A percentile compares a stretch with the other conserved stretches of the same genome.
phyloP scores from a whole-genome alignment of 2,113 vertebrate species.

The Aptenodytes forsteri region DNA sequence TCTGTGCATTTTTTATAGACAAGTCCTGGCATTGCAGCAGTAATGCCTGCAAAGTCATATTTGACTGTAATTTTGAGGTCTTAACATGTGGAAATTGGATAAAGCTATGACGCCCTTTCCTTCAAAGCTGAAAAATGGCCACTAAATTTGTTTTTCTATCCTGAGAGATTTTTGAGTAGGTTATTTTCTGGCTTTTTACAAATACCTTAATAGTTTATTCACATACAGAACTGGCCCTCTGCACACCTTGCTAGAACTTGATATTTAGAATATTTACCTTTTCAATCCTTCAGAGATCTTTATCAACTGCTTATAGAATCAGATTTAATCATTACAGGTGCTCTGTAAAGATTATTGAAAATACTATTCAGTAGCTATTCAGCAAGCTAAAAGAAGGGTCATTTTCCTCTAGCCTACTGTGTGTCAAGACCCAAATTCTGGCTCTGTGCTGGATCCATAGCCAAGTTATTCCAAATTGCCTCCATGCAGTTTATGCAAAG shows the following conservation, averaged over 20 bases:
- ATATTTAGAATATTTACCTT: conserved; percentile 16
- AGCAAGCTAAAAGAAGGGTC: background rate
- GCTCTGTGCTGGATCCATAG: background rate
- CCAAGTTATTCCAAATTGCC: background rate
- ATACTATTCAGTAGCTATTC: background rate
- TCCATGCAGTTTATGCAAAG: conserved; percentile 22
- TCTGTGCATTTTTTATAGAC: background rate
- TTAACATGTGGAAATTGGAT: background rate
- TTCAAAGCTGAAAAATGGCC: conserved; percentile 29
- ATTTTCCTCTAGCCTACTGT: background rate
- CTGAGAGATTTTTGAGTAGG: background rate
- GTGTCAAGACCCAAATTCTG: background rate
- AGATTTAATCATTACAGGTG: background rate
- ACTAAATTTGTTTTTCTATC: conserved; percentile 11
- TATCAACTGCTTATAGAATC: background rate
- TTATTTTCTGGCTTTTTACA: background rate
- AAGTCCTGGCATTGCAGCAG: background rate
- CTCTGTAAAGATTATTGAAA: background rate
- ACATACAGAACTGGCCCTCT: background rate
- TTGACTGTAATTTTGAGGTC: conserved; percentile 9
- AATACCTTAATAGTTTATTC: background rate
- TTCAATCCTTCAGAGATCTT: background rate
- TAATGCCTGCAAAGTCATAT: background rate
- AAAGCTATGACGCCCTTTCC: background rate
- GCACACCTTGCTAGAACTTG: background rate